Evolutionary conservation across 2,888 invertebrate species (phyloP).

Genomic region (Bombylius major): DNA sequence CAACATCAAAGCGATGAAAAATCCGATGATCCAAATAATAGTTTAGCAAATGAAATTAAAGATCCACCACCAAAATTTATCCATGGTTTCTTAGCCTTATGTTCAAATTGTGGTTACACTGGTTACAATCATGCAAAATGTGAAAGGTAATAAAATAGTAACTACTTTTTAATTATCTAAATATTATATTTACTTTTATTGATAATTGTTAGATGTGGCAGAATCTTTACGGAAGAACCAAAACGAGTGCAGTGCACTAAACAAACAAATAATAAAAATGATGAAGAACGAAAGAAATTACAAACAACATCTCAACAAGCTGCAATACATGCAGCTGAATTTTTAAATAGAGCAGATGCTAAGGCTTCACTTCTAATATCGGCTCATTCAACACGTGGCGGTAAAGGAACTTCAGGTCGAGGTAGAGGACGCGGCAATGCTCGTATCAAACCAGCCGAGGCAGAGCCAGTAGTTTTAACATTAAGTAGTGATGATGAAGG

Average conservation of each 20-base stretch:
- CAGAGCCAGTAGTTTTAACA: constrained; percentile 54
- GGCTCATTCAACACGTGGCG: constrained; percentile 16
- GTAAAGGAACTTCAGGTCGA: constrained; percentile 8
- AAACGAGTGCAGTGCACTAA: constrained; percentile 39
- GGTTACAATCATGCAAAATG: constrained; percentile 70
- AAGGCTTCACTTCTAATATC: constrained; percentile 9
- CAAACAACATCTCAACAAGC: neutral
- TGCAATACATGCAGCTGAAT: constrained; percentile 8
- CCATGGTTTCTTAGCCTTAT: constrained; percentile 63
- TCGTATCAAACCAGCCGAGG: constrained; percentile 42
- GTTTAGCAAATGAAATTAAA: constrained; percentile 22
- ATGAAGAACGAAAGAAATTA: constrained; percentile 23
- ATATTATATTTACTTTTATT: neutral
- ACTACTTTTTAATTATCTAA: neutral
- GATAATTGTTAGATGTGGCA: constrained; percentile 42
- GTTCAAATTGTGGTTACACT: constrained; percentile 65
- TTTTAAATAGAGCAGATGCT: constrained; percentile 14
- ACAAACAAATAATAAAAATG: constrained; percentile 9
- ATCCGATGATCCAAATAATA: neutral
- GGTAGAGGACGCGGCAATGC: constrained; percentile 32
- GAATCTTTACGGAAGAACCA: constrained; percentile 58
- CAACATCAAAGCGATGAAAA: neutral
- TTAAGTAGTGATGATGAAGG: constrained; percentile 59
- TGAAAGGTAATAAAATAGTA: constrained; percentile 40
- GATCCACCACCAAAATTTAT: constrained; percentile 50